phyloP scores from a whole-genome alignment of 2,888 invertebrate species.

The Pristionchus mayeri region DNA sequence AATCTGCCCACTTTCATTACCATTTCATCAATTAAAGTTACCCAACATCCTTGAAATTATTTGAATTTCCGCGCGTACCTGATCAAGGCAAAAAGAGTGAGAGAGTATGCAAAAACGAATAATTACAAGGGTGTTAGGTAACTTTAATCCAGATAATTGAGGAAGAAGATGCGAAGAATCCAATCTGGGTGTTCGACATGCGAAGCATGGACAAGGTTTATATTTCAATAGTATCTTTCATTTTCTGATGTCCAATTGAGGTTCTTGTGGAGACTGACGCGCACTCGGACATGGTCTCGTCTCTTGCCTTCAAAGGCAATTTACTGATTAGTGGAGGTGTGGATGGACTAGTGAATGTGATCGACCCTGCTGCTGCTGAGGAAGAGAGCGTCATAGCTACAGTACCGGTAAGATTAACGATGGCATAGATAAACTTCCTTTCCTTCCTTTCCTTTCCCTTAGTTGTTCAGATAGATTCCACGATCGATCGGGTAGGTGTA shows the following conservation, averaged over 20 bases:
- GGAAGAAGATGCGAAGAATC: background rate
- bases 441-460: too few relatives aligned
- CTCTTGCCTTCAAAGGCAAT: background rate
- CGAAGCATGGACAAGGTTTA: constrained; percentile 21
- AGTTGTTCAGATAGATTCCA: constrained; percentile 33
- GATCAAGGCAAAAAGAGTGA: too few relatives aligned
- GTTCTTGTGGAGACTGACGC: constrained; percentile 25
- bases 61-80: too few relatives aligned
- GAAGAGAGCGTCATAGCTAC: constrained; percentile 24
- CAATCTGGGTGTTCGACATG: constrained; percentile 33
- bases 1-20: too few relatives aligned
- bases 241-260: background rate
- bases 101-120: too few relatives aligned
- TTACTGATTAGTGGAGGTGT: constrained; percentile 9
- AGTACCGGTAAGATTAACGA: background rate
- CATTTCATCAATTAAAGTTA: too few relatives aligned
- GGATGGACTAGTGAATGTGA: constrained; percentile 45
- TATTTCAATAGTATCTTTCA: background rate
- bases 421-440: too few relatives aligned
- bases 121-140: too few relatives aligned
- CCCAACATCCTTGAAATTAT: too few relatives aligned
- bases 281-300: constrained; percentile 4
- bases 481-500: constrained; percentile 13
- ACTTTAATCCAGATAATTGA: too few relatives aligned
- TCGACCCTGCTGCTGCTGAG: background rate